Conservation (phyloP, 2,113 vertebrate species). For the Pogona vitticeps region DNA sequence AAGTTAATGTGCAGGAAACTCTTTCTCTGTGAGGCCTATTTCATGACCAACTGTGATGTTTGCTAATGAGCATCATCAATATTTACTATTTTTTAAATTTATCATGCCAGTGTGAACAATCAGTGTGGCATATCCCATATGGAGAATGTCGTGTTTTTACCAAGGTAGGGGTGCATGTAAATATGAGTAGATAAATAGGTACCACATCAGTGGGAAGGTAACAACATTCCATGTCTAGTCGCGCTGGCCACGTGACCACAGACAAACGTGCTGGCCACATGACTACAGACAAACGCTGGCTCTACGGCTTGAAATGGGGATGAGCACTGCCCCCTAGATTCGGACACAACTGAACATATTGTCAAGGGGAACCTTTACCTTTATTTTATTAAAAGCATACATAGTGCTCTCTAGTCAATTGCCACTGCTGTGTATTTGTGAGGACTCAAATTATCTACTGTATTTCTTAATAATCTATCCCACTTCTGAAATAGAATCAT, state of each 20-base stretch:
- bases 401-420: slow-evolving; percentile 27
- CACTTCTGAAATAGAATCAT: no score
- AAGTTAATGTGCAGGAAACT: slow-evolving; percentile 35
- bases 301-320: no score
- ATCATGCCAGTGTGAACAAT: slow-evolving; percentile 23
- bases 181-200: no score
- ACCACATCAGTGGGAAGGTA: no score
- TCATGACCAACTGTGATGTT: slow-evolving; percentile 41
- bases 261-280: no score
- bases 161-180: not conserved
- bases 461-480: no score
- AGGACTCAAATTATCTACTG: slow-evolving; percentile 1
- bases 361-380: slow-evolving; percentile 28
- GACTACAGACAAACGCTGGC: no score
- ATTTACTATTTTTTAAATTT: slow-evolving; percentile 55
- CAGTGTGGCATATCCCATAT: slow-evolving; percentile 38
- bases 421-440: no score
- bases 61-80: slow-evolving; percentile 55
- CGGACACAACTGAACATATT: no score
- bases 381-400: slow-evolving; percentile 16
- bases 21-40: slow-evolving; percentile 30
- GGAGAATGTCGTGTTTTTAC: slow-evolving; percentile 31
- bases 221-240: no score
- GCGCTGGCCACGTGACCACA: no score
- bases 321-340: no score